Evolutionary conservation across 2,797 vertebrate species (phyloP).

Genomic region (Pangasius macronema): DNA sequence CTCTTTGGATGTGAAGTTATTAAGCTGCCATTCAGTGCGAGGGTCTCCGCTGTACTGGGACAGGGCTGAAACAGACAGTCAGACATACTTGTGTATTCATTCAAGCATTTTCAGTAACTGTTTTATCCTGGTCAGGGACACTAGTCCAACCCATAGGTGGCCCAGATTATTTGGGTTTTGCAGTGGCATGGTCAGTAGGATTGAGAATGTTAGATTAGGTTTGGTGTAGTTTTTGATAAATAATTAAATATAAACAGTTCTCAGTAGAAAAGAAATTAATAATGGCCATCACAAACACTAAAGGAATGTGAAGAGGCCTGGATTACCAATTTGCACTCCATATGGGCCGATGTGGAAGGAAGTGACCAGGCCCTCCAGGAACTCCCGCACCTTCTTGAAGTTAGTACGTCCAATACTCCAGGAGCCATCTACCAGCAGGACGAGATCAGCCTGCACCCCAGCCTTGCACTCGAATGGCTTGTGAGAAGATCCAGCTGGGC

Average conservation of each 20-base stretch:
- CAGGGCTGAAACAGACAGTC: constrained; percentile 72
- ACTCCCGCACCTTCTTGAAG: constrained; percentile 88
- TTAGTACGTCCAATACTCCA: constrained; percentile 94
- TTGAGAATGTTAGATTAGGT: too few relatives aligned
- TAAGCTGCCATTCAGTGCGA: constrained; percentile 91
- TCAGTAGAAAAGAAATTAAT: not conserved
- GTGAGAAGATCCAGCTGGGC: constrained; percentile 64
- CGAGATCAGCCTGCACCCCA: constrained; percentile 72
- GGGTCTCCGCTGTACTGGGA: constrained; percentile 94
- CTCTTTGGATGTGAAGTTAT: constrained; percentile 78
- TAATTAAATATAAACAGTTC: not conserved
- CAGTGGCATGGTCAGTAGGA: not conserved
- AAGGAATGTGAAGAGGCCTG: not conserved
- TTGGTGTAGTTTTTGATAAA: not conserved
- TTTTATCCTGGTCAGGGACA: not conserved
- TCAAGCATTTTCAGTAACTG: not conserved
- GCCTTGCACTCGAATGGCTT: constrained; percentile 79
- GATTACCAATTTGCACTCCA: constrained; percentile 87
- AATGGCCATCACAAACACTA: not conserved
- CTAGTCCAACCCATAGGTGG: not conserved
- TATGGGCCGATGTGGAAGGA: constrained; percentile 83
- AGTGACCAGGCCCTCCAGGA: constrained; percentile 83
- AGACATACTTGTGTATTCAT: not conserved
- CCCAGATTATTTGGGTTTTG: not conserved
- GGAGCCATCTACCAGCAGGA: constrained; percentile 91